phyloP scores from a whole-genome alignment of 2,797 vertebrate genomes.

The Myotis findleyi region DNA sequence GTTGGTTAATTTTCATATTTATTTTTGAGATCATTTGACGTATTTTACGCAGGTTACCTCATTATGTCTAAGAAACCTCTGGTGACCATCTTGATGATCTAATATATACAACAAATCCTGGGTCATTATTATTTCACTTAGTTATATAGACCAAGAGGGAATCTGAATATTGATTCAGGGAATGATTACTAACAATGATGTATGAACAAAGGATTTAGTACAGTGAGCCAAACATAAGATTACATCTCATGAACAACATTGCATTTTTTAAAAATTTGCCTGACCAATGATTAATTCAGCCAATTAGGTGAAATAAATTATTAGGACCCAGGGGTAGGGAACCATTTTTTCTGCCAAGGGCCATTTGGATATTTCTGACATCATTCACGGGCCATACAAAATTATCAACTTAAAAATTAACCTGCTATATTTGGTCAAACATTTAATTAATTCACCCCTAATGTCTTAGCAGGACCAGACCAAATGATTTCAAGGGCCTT shows the following conservation, averaged over 20 bases:
- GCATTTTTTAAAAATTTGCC: conserved; percentile 86
- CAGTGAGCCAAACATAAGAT: conserved; percentile 87
- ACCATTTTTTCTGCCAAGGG: too few relatives aligned
- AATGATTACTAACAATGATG: conserved; percentile 95
- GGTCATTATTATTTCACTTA: conserved; percentile 93
- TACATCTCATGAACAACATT: conserved; percentile 83
- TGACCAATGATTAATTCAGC: conserved; percentile 75
- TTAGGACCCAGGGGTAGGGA: neutral
- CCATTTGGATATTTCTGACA: too few relatives aligned
- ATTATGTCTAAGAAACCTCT: conserved; percentile 83
- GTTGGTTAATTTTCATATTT: conserved; percentile 73
- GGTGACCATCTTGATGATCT: conserved; percentile 87
- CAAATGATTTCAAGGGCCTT: too few relatives aligned
- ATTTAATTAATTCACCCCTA: too few relatives aligned
- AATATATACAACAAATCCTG: conserved; percentile 86
- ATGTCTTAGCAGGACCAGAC: too few relatives aligned
- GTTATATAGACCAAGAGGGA: conserved; percentile 92
- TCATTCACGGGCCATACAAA: too few relatives aligned
- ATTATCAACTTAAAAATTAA: too few relatives aligned
- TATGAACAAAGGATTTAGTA: conserved; percentile 90
- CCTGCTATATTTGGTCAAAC: too few relatives aligned
- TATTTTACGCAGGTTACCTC: conserved; percentile 82
- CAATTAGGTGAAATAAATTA: neutral
- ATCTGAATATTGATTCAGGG: conserved; percentile 94
- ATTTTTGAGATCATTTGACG: conserved; percentile 73